Percentiles rank a stretch among this genome's conserved stretches.
phyloP scores from a whole-genome alignment of 2,797 vertebrate species.

The Catostomus latipinnis region DNA sequence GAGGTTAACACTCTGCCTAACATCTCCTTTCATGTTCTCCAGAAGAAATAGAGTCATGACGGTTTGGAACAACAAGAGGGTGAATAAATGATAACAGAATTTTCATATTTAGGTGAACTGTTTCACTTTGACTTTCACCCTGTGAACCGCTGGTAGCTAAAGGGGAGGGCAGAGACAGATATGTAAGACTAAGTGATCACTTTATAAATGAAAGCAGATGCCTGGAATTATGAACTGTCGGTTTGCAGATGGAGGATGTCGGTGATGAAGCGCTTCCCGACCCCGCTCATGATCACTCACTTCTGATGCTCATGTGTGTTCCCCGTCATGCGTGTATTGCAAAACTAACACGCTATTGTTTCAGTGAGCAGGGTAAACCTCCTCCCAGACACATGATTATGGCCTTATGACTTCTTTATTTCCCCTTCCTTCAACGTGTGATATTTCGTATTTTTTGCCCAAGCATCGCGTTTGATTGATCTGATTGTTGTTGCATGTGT shows the following conservation, averaged over 20 bases:
- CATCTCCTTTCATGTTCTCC: too few relatives aligned
- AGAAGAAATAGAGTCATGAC: too few relatives aligned
- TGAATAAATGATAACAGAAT: too few relatives aligned
- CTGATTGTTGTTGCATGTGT: constrained; percentile 71
- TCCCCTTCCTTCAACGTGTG: constrained; percentile 38
- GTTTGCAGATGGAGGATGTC: constrained; percentile 87
- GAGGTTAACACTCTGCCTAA: too few relatives aligned
- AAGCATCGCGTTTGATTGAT: constrained; percentile 73
- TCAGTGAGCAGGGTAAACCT: constrained; percentile 34
- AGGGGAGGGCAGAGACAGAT: constrained; percentile 64
- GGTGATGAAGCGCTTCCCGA: constrained; percentile 92
- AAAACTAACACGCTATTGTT: constrained; percentile 12
- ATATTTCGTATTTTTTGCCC: constrained; percentile 43
- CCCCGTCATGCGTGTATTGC: constrained; percentile 63
- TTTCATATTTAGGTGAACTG: too few relatives aligned
- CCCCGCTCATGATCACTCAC: constrained; percentile 91
- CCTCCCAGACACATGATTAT: constrained; percentile 63
- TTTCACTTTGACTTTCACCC: not conserved
- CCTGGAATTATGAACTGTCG: constrained; percentile 96
- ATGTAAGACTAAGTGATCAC: constrained; percentile 84
- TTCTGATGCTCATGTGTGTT: constrained; percentile 73
- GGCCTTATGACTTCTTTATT: constrained; percentile 41
- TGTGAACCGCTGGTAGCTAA: not conserved
- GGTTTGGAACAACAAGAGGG: too few relatives aligned
- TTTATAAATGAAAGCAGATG: constrained; percentile 98